phyloP scores from a whole-genome alignment of 2,797 vertebrate species.

The Alauda arvensis region DNA sequence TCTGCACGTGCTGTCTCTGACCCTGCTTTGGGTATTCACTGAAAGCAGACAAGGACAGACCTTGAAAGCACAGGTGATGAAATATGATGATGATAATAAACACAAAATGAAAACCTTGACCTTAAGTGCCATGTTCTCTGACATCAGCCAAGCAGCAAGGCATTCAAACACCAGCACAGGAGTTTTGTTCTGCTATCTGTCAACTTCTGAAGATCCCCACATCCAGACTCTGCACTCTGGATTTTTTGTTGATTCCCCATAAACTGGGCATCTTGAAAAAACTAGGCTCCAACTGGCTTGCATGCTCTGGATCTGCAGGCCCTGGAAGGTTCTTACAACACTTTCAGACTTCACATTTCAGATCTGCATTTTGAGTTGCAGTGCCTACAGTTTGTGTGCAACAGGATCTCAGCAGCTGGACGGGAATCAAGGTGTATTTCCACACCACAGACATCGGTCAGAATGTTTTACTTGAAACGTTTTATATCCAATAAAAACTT shows the following conservation, averaged over 20 bases:
- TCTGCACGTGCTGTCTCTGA: not conserved
- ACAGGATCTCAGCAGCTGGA: not conserved
- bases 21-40: not conserved
- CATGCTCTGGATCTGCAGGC: not conserved
- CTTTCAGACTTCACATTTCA: not conserved
- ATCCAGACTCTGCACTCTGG: not conserved
- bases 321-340: not conserved
- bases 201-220: not conserved
- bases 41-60: not conserved
- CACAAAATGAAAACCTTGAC: not conserved
- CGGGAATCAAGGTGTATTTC: not conserved
- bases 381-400: not conserved
- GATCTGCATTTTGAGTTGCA: not conserved
- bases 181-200: not conserved
- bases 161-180: not conserved
- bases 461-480: not conserved
- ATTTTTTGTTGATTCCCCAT: not conserved
- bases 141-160: not conserved
- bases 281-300: not conserved
- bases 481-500: not conserved
- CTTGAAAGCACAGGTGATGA: not conserved
- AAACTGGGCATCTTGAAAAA: not conserved
- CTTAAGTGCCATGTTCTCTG: not conserved
- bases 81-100: not conserved
- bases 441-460: not conserved